Evolutionary conservation across 2,797 vertebrate species (phyloP).

Genomic region (Knipowitschia caucasica): DNA sequence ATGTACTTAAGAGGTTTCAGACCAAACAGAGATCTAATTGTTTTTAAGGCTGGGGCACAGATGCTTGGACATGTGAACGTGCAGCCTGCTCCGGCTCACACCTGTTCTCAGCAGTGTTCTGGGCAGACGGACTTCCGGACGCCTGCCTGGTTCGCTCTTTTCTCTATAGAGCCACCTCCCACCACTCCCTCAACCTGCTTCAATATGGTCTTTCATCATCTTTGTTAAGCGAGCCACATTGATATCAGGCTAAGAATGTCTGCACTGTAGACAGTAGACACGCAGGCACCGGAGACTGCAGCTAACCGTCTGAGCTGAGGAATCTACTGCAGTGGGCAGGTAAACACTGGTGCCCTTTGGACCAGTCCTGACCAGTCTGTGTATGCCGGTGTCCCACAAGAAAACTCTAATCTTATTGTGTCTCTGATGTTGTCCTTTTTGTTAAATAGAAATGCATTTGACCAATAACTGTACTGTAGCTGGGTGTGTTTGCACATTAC

Average conservation of each 20-base stretch:
- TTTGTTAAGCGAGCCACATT: constrained; percentile 55
- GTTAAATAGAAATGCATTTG: no score
- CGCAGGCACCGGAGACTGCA: constrained; percentile 63
- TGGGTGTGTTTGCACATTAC: no score
- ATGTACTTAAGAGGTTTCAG: neutral
- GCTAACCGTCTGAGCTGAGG: constrained; percentile 59
- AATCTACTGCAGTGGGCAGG: constrained; percentile 63
- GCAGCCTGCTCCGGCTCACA: constrained; percentile 35
- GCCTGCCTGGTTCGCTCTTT: neutral
- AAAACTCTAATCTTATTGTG: neutral
- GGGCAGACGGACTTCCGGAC: constrained; percentile 47
- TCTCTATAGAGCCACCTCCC: neutral
- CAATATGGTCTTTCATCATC: constrained; percentile 69
- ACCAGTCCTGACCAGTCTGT: constrained; percentile 28
- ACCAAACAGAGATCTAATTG: constrained; percentile 5
- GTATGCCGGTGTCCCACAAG: constrained; percentile 3
- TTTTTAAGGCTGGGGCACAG: constrained; percentile 53
- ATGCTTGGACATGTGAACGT: constrained; percentile 32
- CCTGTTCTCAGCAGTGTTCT: constrained; percentile 48
- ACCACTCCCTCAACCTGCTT: constrained; percentile 25
- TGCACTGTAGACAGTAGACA: constrained; percentile 64
- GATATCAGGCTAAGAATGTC: constrained; percentile 70
- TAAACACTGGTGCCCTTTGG: constrained; percentile 62
- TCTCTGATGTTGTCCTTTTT: no score
- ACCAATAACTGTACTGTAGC: no score